Evolutionary conservation across 2,113 vertebrate genomes (phyloP), one percentile per base, ranked within the genome.

Genomic region (Kryptolebias marmoratus): DNA sequence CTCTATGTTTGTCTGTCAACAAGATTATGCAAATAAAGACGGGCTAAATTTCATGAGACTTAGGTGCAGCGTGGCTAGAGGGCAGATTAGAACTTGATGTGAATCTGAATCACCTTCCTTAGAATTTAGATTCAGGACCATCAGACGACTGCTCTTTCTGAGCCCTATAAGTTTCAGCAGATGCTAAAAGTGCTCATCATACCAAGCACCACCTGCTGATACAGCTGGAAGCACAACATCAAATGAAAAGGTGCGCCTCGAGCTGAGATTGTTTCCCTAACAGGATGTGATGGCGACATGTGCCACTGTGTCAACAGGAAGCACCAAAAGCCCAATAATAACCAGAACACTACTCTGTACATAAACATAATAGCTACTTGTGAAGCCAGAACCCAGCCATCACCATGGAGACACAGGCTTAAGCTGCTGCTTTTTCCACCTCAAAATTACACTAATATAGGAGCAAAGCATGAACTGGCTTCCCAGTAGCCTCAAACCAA

Each of bases 141-240:
- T 30, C 45, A 50, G 27, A 63, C 4, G 61, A 10, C 44, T 18
- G 44, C 14, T 11, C 44, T 48, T 3, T 22, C 22, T 31, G 27
- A 48, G 60, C 28, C 36, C 11, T 60, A 12, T 13, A n/a, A 44
- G 58, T 60, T 60, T 60, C 11, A 42, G 18, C 5, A 57, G 30
- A 68, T 79, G 71, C 55, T 54, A 62, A 68, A 60, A 54, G 48
- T 53, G 39, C 56, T 63, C 48, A 61, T 70, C 47, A 53, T 52
- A 50, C 28, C 32, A 31, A 63, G 22, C 56, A 36, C 50, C 71
- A 66, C 62, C 47, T 70, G 65, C 36, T 66, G 28, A 57, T 69
- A 28, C 16, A 27, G 52, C 30, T 7, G 15, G 60, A 60, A 72
- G 48, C 45, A 47, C 63, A 9, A 12, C n/a, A 49, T 47, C 67